Conservation (phyloP, 2,797 vertebrate species). For the Cuniculus paca region DNA sequence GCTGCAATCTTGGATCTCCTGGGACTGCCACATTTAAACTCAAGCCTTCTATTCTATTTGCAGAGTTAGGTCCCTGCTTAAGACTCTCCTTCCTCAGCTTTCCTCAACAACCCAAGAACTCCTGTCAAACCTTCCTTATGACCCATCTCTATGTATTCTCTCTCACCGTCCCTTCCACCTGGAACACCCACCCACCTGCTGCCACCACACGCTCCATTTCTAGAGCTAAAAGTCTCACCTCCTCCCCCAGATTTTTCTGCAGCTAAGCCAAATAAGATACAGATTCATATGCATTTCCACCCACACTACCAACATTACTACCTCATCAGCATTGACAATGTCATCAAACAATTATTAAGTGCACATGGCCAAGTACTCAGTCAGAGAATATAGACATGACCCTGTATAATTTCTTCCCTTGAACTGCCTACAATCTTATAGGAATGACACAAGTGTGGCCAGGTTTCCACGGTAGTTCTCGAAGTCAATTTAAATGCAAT, state of each 20-base stretch:
- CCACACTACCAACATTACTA: conserved; percentile 75
- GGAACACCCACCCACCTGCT: conserved; percentile 84
- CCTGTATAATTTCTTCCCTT: background rate
- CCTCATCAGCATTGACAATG: conserved; percentile 73
- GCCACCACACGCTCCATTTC: conserved; percentile 80
- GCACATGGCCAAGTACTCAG: conserved; percentile 50
- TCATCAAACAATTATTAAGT: conserved; percentile 74
- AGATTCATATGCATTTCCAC: conserved; percentile 79
- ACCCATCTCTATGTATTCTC: conserved; percentile 74
- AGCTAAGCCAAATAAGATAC: conserved; percentile 82
- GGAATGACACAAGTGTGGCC: background rate
- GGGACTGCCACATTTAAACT: conserved; percentile 11
- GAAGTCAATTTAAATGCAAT: conserved; percentile 43
- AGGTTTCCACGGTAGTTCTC: background rate
- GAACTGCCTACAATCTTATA: conserved; percentile 44
- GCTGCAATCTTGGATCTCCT: background rate
- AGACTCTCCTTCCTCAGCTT: conserved; percentile 57
- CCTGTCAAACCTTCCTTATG: conserved; percentile 73
- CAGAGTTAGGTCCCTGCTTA: conserved; percentile 11
- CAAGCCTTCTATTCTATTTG: background rate
- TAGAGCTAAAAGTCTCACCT: conserved; percentile 83
- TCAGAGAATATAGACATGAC: conserved; percentile 52
- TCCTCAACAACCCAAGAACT: conserved; percentile 62
- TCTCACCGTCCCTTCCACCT: conserved; percentile 82
- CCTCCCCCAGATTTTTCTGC: conserved; percentile 82